Percentiles rank a stretch among this genome's conserved stretches.
These are phyloP conservation scores for Heliconius hortense DNA, from an alignment of 2,888 invertebrate species.

Conservation along the genomic window DNA sequence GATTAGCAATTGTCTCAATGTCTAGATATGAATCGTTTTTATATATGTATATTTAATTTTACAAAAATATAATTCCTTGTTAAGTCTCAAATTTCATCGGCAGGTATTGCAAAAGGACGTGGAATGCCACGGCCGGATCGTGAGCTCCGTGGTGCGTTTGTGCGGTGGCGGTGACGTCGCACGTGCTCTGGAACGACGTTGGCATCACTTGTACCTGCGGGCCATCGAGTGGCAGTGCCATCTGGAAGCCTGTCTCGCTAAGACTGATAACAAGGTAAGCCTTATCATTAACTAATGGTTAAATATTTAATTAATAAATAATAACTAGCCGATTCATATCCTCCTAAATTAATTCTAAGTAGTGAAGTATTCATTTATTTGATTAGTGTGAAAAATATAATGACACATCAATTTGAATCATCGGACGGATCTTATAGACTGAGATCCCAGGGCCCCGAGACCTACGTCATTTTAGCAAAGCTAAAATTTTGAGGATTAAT, in stretches of 20 bases:
- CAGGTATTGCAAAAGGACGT: constrained; percentile 96
- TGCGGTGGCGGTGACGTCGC: constrained; percentile 87
- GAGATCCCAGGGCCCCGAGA: too few species aligned
- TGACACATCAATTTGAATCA: constrained; percentile 29
- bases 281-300: neutral
- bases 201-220: constrained; percentile 93
- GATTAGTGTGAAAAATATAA: constrained; percentile 10
- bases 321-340: neutral
- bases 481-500: too few species aligned
- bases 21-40: neutral
- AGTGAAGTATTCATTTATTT: neutral
- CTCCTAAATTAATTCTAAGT: neutral
- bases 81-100: constrained; percentile 44
- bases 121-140: constrained; percentile 94
- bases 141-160: constrained; percentile 88
- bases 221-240: constrained; percentile 96
- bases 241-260: constrained; percentile 89
- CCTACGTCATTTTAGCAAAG: too few species aligned
- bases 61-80: neutral
- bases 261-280: constrained; percentile 82
- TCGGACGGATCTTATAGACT: constrained; percentile 13
- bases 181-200: constrained; percentile 90
- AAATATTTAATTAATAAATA: neutral
- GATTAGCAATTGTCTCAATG: neutral
- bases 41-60: neutral